A percentile compares a stretch with the other conserved stretches of the same genome.
phyloP scores from a whole-genome alignment of 2,797 vertebrate genomes.

The Allobates femoralis region DNA sequence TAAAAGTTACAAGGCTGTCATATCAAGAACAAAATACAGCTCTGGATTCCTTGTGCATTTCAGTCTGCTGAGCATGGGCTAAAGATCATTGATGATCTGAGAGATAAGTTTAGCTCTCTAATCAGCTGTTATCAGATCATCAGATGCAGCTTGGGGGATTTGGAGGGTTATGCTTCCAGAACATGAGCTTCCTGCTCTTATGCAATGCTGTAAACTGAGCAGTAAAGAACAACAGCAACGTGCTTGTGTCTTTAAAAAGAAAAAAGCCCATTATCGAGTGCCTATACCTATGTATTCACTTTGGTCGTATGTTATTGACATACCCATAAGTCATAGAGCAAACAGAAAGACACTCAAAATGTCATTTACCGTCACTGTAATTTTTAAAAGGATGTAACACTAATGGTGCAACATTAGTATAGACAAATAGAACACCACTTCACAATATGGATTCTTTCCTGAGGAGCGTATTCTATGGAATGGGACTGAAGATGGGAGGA shows the following conservation, averaged over 20 bases:
- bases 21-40: not conserved
- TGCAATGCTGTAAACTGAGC: not conserved
- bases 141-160: conserved; percentile 41
- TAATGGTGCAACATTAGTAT: not conserved
- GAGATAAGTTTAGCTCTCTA: conserved; percentile 53
- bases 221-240: not conserved
- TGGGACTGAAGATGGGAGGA: no score
- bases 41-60: not conserved
- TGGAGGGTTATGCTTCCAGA: conserved; percentile 22
- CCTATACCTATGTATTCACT: not conserved
- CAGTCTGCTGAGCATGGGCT: conserved; percentile 10
- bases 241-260: not conserved
- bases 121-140: conserved; percentile 50
- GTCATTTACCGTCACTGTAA: not conserved
- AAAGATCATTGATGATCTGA: conserved; percentile 26
- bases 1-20: not conserved
- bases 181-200: conserved; percentile 2
- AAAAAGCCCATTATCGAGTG: not conserved
- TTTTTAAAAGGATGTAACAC: not conserved
- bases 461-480: no score
- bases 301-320: not conserved
- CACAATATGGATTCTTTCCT: no score
- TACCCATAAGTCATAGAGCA: not conserved
- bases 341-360: not conserved
- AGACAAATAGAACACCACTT: no score